A percentile compares a stretch with the other conserved stretches of the same genome.
Evolutionary conservation across 2,888 invertebrate species (phyloP).

Genomic region (Ashinkailepas kermadecensis): DNA sequence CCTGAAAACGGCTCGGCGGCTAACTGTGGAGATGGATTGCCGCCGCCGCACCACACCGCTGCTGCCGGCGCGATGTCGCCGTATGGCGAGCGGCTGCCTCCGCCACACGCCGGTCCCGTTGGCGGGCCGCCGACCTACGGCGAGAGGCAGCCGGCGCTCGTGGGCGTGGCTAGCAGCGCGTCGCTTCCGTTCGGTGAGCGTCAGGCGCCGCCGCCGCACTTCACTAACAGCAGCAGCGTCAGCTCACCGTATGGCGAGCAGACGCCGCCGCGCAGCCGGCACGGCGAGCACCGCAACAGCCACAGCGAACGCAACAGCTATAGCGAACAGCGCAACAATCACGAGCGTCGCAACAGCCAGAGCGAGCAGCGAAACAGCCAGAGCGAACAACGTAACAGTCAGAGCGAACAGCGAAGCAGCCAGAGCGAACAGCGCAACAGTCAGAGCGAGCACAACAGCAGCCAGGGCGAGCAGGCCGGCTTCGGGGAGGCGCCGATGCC

Average conservation of each 20-base stretch:
- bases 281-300: neutral
- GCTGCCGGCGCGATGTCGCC: neutral
- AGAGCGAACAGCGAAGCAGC: slow-evolving; percentile 30
- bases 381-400: neutral
- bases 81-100: neutral
- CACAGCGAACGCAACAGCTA: slow-evolving; percentile 22
- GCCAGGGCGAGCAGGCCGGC: slow-evolving; percentile 36
- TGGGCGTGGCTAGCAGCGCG: neutral
- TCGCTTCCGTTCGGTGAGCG: neutral
- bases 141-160: no score
- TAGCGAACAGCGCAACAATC: no score
- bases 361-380: slow-evolving; percentile 27
- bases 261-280: neutral
- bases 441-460: slow-evolving; percentile 29
- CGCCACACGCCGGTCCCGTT: neutral
- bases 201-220: neutral
- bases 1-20: no score
- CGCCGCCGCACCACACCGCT: neutral
- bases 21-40: neutral
- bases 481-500: slow-evolving; percentile 34
- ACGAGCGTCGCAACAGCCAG: no score
- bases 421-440: slow-evolving; percentile 38
- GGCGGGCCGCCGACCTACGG: neutral
- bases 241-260: neutral
- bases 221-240: neutral